Evolutionary conservation across 2,888 invertebrate species (phyloP).

Genomic region (Ectemnius continuus): DNA sequence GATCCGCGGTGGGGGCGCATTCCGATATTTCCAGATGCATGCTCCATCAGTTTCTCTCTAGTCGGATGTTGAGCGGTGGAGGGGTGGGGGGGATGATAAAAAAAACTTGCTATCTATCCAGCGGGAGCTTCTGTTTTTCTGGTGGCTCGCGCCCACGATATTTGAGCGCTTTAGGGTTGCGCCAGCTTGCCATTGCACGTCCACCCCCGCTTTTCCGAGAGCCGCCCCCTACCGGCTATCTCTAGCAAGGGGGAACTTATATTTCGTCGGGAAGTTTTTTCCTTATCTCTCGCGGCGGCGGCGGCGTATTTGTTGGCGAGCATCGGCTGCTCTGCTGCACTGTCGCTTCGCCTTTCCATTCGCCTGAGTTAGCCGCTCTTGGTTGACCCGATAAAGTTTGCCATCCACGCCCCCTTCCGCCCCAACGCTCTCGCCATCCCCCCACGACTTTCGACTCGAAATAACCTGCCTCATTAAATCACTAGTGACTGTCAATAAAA

Average conservation of each 20-base stretch:
- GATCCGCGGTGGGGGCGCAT: slow-evolving; percentile 25
- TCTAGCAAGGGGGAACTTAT: slow-evolving; percentile 37
- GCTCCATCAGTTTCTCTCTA: slow-evolving; percentile 45
- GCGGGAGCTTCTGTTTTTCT: slow-evolving; percentile 27
- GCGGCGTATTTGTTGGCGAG: slow-evolving; percentile 38
- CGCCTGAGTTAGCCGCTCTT: slow-evolving; percentile 52
- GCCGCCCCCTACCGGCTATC: not conserved
- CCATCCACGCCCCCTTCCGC: slow-evolving; percentile 1
- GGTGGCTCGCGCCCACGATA: slow-evolving; percentile 23
- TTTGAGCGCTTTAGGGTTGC: slow-evolving; percentile 39
- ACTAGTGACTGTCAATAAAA: too few relatives aligned
- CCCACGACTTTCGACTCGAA: not conserved
- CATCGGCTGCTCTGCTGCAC: slow-evolving; percentile 26
- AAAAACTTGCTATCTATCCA: slow-evolving; percentile 44
- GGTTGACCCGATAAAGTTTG: slow-evolving; percentile 46
- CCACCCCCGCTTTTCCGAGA: not conserved
- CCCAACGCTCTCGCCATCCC: not conserved
- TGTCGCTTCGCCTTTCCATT: slow-evolving; percentile 37
- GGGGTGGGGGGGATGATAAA: too few relatives aligned
- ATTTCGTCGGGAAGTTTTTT: slow-evolving; percentile 51
- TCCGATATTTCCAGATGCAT: slow-evolving; percentile 30
- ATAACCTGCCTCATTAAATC: too few relatives aligned
- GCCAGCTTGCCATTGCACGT: slow-evolving; percentile 9
- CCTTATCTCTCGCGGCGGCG: slow-evolving; percentile 42
- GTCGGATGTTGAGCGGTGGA: slow-evolving; percentile 28